Conservation (phyloP, 2,113 vertebrate genomes). For the Illadopsis cleaveri region DNA sequence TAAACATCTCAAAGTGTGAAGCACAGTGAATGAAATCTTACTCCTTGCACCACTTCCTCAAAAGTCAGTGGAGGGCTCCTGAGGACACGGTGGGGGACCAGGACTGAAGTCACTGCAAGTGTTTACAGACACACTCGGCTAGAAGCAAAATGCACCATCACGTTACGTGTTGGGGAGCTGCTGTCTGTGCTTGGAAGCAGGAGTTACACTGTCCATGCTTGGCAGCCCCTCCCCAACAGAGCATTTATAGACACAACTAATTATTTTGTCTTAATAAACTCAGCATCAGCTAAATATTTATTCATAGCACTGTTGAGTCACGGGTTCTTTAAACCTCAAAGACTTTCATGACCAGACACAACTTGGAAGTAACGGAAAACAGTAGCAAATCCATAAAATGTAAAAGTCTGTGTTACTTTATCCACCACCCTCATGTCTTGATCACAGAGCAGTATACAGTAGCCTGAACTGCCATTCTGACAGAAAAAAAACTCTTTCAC, state of each 20-base stretch:
- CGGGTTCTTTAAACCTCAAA: background rate
- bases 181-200: background rate
- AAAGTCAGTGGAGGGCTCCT: background rate
- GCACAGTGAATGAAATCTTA: background rate
- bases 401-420: background rate
- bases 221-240: background rate
- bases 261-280: background rate
- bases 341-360: background rate
- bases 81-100: rapidly evolving
- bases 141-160: background rate
- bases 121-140: background rate
- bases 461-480: background rate
- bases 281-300: background rate
- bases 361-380: background rate
- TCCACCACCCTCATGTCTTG: background rate
- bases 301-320: background rate
- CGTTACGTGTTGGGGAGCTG: background rate
- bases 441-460: background rate
- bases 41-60: background rate
- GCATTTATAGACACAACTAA: background rate
- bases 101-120: background rate
- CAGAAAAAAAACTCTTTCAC: background rate
- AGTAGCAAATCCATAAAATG: background rate
- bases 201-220: background rate
- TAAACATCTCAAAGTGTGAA: background rate